Base-by-base conservation (phyloP, 2,113 vertebrate genomes). In the Tympanuchus pallidicinctus region DNA sequence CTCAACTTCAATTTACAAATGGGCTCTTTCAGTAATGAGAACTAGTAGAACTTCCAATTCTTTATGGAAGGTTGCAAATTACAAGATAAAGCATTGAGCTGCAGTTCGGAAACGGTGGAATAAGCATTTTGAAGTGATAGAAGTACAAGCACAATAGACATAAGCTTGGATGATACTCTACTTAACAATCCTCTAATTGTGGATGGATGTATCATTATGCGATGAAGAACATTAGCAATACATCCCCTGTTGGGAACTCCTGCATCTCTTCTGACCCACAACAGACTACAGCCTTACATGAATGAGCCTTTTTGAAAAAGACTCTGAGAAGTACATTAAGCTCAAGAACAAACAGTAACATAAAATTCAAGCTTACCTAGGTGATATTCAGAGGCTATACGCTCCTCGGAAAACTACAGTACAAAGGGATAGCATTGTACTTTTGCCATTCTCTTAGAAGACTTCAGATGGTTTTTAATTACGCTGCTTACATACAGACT, bases 391-490 rank as follows among this genome's bases (percentile, higher is more conserved):
- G 83, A 90, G 83, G 90, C 83, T 97, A 94, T 38, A 92, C 81
- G 95, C 86, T 93, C 94, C 92, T 96, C 54, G 83, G 92, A 94
- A 96, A 94, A 96, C 94, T 95, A 96, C 90, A 96, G 91, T 67
- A 95, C 76, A 96, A 96, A 97, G 95, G 96, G 78, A 95, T 86
- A 97, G 94, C 34, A 17, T 90, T 97, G 94, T 95, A 94, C 83
- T 93, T 86, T 91, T 79, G 59, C 83, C 79, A 67, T 84, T 93
- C 82, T 94, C 83, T 82, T n/a, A 88, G 70, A 94, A 40, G 34
- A 82, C 60, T 90, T 81, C 59, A 76, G 56, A 69, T 67, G 59
- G 24, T 69, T 92, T 90, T 87, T 79, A 77, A 73, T 85, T 71
- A 86, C 65, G 85, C 69, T 93, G 79, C 72, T 95, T 79, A 86